Conservation (phyloP, 2,888 invertebrate species). For the Danaus chrysippus region DNA sequence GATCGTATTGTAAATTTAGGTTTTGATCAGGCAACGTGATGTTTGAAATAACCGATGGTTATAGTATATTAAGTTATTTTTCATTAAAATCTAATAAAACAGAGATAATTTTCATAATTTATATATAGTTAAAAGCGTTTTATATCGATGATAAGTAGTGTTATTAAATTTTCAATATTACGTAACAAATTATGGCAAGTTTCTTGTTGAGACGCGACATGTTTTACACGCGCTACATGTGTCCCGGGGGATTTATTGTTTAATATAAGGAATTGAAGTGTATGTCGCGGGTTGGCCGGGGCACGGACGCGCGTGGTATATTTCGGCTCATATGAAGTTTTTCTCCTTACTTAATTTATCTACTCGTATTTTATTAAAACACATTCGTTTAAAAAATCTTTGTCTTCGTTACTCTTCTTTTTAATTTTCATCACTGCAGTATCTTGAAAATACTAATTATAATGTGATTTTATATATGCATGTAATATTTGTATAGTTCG, state of each 20-base stretch:
- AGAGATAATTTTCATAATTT: too few relatives aligned
- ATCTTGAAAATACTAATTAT: too few relatives aligned
- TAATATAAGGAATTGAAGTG: constrained; percentile 37
- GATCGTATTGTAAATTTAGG: constrained; percentile 18
- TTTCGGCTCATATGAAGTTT: constrained; percentile 20
- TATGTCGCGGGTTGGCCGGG: constrained; percentile 17
- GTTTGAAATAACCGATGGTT: not conserved
- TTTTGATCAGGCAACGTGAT: not conserved
- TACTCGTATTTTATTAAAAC: not conserved
- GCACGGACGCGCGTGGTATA: not conserved
- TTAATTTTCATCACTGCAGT: too few relatives aligned
- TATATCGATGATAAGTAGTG: not conserved
- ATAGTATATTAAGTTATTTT: not conserved
- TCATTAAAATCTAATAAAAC: not conserved
- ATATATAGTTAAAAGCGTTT: not conserved
- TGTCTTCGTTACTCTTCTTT: too few relatives aligned
- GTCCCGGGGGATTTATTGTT: constrained; percentile 39
- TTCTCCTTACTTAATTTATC: constrained; percentile 19
- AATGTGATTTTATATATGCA: too few relatives aligned
- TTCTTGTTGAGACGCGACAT: constrained; percentile 25
- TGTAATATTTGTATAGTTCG: too few relatives aligned
- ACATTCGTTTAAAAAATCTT: not conserved
- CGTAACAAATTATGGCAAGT: not conserved
- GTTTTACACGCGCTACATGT: constrained; percentile 36
- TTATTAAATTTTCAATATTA: not conserved